Evolutionary conservation across 2,797 vertebrate species (phyloP).

Genomic region (Pseudomugil gertrudae): DNA sequence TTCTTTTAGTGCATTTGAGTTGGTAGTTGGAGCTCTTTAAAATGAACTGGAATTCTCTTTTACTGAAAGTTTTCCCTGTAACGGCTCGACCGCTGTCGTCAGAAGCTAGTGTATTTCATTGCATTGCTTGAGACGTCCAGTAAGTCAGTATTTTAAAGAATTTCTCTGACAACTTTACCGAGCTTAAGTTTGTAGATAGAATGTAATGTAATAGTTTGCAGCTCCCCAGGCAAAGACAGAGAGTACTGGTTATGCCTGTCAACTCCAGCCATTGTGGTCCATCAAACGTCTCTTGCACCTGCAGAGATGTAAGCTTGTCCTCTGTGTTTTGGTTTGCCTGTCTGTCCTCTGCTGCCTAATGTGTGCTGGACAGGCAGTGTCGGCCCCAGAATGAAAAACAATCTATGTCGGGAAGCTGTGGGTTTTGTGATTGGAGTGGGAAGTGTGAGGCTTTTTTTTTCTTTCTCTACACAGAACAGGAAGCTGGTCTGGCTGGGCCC

Average conservation of each 20-base stretch:
- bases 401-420: conserved; percentile 21
- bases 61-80: conserved; percentile 53
- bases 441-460: conserved; percentile 41
- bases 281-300: conserved; percentile 57
- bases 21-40: conserved; percentile 26
- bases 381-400: conserved; percentile 44
- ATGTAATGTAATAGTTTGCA: conserved; percentile 23
- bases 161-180: conserved; percentile 38
- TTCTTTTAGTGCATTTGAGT: conserved; percentile 22
- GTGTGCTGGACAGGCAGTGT: conserved; percentile 22
- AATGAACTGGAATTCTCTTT: conserved; percentile 29
- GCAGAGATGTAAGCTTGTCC: conserved; percentile 51
- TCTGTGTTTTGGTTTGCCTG: conserved; percentile 51
- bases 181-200: conserved; percentile 41
- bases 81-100: conserved; percentile 50
- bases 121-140: conserved; percentile 59
- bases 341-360: conserved; percentile 49
- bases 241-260: conserved; percentile 58
- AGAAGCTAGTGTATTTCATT: conserved; percentile 35
- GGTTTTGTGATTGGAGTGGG: conserved; percentile 56
- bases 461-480: conserved; percentile 46
- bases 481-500: conserved; percentile 42
- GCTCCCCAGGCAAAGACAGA: conserved; percentile 33
- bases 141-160: conserved; percentile 53
- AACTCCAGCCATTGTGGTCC: conserved; percentile 40